Evolutionary conservation across 2,888 invertebrate genomes (phyloP).

Genomic region (Mechanitis mazaeus): DNA sequence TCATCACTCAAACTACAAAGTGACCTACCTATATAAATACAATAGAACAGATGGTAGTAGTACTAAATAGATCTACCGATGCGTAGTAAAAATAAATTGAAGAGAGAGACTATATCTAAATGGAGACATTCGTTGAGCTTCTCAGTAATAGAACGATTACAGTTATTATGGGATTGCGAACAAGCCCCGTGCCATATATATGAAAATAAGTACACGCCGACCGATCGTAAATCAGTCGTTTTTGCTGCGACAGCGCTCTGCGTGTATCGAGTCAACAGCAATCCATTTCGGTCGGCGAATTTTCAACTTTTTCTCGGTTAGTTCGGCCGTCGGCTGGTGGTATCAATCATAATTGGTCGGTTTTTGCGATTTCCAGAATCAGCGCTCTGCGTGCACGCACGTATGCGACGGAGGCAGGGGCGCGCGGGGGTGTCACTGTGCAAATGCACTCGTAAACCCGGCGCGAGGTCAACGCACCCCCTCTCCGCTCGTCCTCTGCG

Average conservation of each 20-base stretch:
- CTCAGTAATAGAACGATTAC: constrained; percentile 22
- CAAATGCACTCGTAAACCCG: constrained; percentile 73
- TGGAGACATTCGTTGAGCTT: constrained; percentile 16
- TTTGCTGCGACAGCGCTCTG: constrained; percentile 22
- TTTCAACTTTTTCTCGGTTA: constrained; percentile 43
- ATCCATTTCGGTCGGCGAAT: constrained; percentile 43
- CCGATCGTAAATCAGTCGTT: constrained; percentile 30
- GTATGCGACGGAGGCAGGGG: constrained; percentile 28
- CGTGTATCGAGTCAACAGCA: constrained; percentile 33
- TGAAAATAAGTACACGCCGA: constrained; percentile 16
- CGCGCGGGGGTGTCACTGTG: constrained; percentile 68
- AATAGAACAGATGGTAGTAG: too few species aligned
- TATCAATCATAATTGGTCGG: constrained; percentile 69
- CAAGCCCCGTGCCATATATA: constrained; percentile 21
- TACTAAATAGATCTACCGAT: too few species aligned
- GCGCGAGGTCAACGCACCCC: constrained; percentile 65
- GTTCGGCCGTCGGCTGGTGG: constrained; percentile 43
- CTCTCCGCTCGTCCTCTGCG: constrained; percentile 37
- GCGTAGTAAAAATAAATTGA: constrained; percentile 11
- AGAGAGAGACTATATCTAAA: constrained; percentile 13
- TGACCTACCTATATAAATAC: too few species aligned
- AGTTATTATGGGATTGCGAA: constrained; percentile 22
- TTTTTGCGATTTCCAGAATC: constrained; percentile 59
- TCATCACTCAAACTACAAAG: too few species aligned
- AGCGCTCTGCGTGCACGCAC: constrained; percentile 58